Percentiles rank a stretch among this genome's conserved stretches.
Evolutionary conservation across 2,888 invertebrate species (phyloP).

Genomic region (Nymphalis polychloros): DNA sequence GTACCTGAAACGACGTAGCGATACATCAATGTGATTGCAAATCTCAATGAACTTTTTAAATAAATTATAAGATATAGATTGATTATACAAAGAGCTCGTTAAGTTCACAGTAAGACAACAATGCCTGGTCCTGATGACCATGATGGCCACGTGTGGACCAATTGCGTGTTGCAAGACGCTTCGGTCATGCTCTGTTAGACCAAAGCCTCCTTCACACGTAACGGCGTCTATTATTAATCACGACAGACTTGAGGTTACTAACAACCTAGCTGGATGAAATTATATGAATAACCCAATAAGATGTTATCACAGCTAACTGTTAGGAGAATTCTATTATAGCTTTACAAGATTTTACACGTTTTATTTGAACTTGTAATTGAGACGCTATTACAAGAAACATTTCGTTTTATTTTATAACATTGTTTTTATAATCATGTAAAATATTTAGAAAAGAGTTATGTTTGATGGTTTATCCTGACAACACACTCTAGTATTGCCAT

Average conservation of each 20-base stretch:
- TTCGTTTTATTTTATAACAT: too few species aligned
- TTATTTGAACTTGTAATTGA: too few species aligned
- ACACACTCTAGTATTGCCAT: too few species aligned
- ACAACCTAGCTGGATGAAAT: slow-evolving; percentile 28
- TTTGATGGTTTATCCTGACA: too few species aligned
- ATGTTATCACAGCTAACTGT: slow-evolving; percentile 22
- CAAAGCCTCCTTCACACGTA: slow-evolving; percentile 34
- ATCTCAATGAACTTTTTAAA: neutral
- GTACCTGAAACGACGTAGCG: neutral
- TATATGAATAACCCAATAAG: slow-evolving; percentile 24
- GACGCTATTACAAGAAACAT: too few species aligned
- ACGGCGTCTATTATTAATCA: slow-evolving; percentile 29
- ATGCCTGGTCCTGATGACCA: slow-evolving; percentile 43
- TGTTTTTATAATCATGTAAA: too few species aligned
- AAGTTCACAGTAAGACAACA: slow-evolving; percentile 22
- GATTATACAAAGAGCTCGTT: slow-evolving; percentile 25
- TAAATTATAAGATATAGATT: neutral
- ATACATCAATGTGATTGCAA: neutral
- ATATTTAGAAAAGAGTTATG: too few species aligned
- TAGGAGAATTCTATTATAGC: neutral
- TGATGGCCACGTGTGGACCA: slow-evolving; percentile 58
- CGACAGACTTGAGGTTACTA: slow-evolving; percentile 23
- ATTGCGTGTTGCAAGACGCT: slow-evolving; percentile 48
- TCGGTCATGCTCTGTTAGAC: slow-evolving; percentile 51
- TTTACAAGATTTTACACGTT: too few species aligned